Evolutionary conservation across 2,797 vertebrate genomes (phyloP), one percentile per base, ranked within the genome.

Genomic region (Phataginus tetradactyla): DNA sequence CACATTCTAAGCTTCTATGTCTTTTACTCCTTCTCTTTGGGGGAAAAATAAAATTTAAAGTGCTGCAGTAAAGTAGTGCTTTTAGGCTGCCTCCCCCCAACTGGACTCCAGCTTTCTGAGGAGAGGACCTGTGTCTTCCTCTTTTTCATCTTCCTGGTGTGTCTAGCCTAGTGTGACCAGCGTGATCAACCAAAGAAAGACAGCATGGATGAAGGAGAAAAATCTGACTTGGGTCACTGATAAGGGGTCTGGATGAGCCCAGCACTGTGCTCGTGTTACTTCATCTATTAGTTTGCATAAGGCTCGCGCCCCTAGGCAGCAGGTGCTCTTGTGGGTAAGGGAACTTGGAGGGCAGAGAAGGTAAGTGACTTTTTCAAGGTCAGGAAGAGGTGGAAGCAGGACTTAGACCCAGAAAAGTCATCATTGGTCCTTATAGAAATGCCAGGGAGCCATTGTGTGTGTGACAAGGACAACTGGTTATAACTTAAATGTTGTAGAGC

Each of bases 11-110:
- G 59, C 23, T 18, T 21, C 32, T 23, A 21, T 14, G 7, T 32
- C 49, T 85, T 80, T 45, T 61, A 6, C 7, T n/a, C 2, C 12
- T 57, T 78, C 61, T 57, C 72, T 87, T 39, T 3, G 5, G 49
- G 37, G 61, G 12, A 45, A 51, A 27, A 18, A 5, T 5, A 39
- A 74, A 42, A 64, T 49, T 12, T n/a, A 23, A 55, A 57, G 34
- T 0, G 23, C 27, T 20, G 32, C 0, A 0, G 11, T 7, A 32
- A 51, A 29, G 20, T 37, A 1, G 0, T 6, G 34, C 27, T 39
- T 39, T 5, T 7, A 4, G 18, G 53, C 29, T 42, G 7, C 7
- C 49, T 55, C 20, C 10, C 5, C 23, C 4, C 23, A 2, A 0
- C 11, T 0, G 32, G 32, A 59, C 39, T 71, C 68, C 14, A 0